A percentile compares a stretch with the other conserved stretches of the same genome.
phyloP scores from a whole-genome alignment of 2,888 invertebrate genomes.

The Seira ritae region DNA sequence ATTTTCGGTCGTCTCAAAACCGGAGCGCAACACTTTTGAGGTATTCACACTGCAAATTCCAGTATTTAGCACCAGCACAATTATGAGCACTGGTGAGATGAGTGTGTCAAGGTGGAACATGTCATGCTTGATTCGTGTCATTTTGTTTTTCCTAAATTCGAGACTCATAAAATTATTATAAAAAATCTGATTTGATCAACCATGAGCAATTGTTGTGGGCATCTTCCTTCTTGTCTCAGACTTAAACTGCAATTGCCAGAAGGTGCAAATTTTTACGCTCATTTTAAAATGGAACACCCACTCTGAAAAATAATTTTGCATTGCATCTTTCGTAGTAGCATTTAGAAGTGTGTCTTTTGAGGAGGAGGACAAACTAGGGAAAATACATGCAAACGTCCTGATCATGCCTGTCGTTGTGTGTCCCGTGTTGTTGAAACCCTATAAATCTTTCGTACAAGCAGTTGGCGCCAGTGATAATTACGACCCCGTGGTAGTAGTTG shows the following conservation, averaged over 20 bases:
- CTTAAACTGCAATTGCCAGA: slow-evolving; percentile 56
- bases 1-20: too few species aligned
- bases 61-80: too few species aligned
- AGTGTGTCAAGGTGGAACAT: too few species aligned
- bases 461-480: slow-evolving; percentile 69
- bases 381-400: slow-evolving; percentile 15
- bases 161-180: too few species aligned
- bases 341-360: neutral
- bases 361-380: slow-evolving; percentile 6
- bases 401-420: slow-evolving; percentile 35
- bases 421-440: slow-evolving; percentile 46
- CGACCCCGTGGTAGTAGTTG: slow-evolving; percentile 61
- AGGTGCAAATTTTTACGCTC: slow-evolving; percentile 47
- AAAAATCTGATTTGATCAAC: too few species aligned
- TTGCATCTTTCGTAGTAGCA: slow-evolving; percentile 17
- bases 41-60: too few species aligned
- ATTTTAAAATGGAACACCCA: slow-evolving; percentile 68
- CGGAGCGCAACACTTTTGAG: too few species aligned
- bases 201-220: too few species aligned
- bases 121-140: too few species aligned
- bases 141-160: too few species aligned
- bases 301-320: slow-evolving; percentile 41
- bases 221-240: slow-evolving; percentile 27
- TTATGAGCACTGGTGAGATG: too few species aligned
- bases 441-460: slow-evolving; percentile 62